Conservation (phyloP, 23 tunicate species). For the Styela plicata region DNA sequence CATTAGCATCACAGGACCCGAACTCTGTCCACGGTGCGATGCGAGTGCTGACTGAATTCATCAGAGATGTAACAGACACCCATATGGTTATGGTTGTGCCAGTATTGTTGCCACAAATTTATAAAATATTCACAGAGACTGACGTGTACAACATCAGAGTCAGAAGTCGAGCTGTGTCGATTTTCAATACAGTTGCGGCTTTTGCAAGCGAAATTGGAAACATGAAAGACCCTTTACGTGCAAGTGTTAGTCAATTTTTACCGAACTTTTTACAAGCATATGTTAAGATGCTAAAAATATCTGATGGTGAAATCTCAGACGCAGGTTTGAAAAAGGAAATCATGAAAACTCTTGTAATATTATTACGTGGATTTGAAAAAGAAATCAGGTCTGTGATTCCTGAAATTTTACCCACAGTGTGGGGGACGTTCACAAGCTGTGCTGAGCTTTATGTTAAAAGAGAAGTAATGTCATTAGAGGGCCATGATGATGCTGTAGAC, state of each 20-base stretch:
- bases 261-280: conserved; percentile 57
- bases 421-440: conserved; percentile 64
- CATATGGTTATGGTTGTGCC: conserved; percentile 71
- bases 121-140: conserved; percentile 46
- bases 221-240: conserved; percentile 19
- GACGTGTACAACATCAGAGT: conserved; percentile 53
- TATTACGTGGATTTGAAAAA: conserved; percentile 49
- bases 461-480: conserved; percentile 64
- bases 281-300: conserved; percentile 39
- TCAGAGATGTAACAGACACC: conserved; percentile 63
- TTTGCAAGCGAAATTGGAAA: conserved; percentile 3
- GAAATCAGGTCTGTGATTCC: conserved; percentile 54
- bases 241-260: conserved; percentile 46
- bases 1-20: conserved; percentile 49
- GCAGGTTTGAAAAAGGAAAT: conserved; percentile 76
- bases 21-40: conserved; percentile 76
- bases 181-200: conserved; percentile 62
- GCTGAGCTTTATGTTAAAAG: conserved; percentile 56
- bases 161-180: conserved; percentile 66
- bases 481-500: conserved; percentile 47
- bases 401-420: conserved; percentile 56
- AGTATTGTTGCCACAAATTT: conserved; percentile 60
- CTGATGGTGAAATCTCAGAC: conserved; percentile 65
- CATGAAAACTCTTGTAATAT: conserved; percentile 37
- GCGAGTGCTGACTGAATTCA: conserved; percentile 81